Base-by-base conservation (phyloP, 2,888 invertebrate species). In the Mamestra brassicae region DNA sequence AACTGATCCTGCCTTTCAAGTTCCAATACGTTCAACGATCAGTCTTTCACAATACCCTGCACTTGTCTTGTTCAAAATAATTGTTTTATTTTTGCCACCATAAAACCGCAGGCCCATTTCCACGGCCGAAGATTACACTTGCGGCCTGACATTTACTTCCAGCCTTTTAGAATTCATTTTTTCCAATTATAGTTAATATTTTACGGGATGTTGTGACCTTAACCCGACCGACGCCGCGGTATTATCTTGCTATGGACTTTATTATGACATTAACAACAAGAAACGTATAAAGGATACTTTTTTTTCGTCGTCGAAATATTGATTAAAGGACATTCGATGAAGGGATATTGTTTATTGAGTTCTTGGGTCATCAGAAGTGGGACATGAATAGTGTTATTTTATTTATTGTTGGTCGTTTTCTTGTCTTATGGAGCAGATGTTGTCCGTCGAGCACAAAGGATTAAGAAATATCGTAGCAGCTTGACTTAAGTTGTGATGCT, bases 81-180 rank as follows among this genome's bases (percentile, higher is more conserved):
- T 85, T 69, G 63, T 85, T 76, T 76, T 84, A 3, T 77, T 85
- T 75, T 74, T 85, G 38, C 66, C 15, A 61, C 61, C 76, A 83
- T 85, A 74, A 83, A 86, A 87, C 87, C 81, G 71, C 87, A 79
- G 65, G 50, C 57, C 65, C 79, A 80, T 79, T 83, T 80, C 81
- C 79, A 85, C 84, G 66, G 81, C 57, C 63, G 80, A 76, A 86
- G 85, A 88, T 89, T 87, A 87, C 76, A 75, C 72, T 80, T 91
- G 90, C 86, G 90, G 90, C 89, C 86, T 90, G 90, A 87, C 91
- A 91, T 92, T 91, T 87, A 88, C 85, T 84, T 89, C 84, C 83
- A 80, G 75, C 86, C 85, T 85, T 89, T 86, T 86, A 83, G 77
- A 85, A 78, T 85, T 84, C 84, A 85, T 88, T 90, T 89, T 88